Conservation (phyloP, 2,797 vertebrate genomes). For the Lerista edwardsae region DNA sequence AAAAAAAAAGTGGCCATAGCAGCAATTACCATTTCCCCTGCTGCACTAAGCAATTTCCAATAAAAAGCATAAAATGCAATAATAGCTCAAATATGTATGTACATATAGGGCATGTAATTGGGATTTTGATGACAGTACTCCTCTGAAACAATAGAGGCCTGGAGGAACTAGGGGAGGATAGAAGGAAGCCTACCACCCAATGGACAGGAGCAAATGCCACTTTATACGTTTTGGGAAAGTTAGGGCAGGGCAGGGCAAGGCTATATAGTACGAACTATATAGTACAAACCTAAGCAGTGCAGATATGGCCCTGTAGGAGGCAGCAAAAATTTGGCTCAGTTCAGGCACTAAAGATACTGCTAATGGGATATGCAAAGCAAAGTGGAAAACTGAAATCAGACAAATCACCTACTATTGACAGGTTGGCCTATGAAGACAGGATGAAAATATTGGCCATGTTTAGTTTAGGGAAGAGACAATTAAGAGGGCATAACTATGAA, state of each 20-base stretch:
- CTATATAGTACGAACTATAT: too few relatives aligned
- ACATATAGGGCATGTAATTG: background rate
- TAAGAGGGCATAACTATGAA: too few relatives aligned
- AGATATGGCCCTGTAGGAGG: background rate
- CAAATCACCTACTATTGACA: too few relatives aligned
- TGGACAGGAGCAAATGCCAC: background rate
- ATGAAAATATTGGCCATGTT: too few relatives aligned
- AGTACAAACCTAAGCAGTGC: background rate
- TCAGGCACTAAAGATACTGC: background rate
- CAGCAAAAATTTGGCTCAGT: background rate
- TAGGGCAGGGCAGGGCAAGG: background rate
- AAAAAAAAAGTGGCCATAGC: background rate
- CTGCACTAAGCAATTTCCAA: background rate
- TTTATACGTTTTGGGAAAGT: background rate
- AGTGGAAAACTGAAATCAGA: too few relatives aligned
- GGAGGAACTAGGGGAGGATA: background rate
- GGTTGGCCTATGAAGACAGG: too few relatives aligned
- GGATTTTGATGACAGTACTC: background rate
- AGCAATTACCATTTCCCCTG: background rate
- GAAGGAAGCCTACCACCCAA: background rate
- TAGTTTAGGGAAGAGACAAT: too few relatives aligned
- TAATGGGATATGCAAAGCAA: background rate
- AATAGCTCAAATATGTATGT: background rate
- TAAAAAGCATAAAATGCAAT: background rate
- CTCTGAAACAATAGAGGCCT: background rate